Percentiles rank a stretch among this genome's conserved stretches.
Evolutionary conservation across 2,797 vertebrate genomes (phyloP).

Genomic region (Loriculus beryllinus): DNA sequence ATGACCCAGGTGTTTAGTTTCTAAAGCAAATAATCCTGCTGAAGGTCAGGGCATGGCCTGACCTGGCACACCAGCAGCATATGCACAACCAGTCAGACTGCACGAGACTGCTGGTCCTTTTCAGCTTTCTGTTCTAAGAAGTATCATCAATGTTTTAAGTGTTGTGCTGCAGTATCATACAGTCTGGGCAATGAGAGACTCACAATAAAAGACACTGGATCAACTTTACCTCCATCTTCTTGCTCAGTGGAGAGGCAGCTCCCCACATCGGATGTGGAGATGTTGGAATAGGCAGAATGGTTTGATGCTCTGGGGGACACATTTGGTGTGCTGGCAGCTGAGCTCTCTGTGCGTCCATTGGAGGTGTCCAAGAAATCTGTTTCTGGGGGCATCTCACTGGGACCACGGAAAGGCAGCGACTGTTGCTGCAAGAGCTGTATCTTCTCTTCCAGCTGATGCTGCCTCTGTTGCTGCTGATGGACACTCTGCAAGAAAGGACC

Average conservation of each 20-base stretch:
- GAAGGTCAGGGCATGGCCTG: neutral
- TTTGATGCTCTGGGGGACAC: conserved; percentile 90
- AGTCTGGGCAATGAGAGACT: neutral
- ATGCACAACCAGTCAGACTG: neutral
- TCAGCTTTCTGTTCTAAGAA: neutral
- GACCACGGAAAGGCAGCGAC: conserved; percentile 81
- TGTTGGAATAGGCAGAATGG: conserved; percentile 83
- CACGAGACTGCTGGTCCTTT: neutral
- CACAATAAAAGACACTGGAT: neutral
- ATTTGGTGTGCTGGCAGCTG: conserved; percentile 88
- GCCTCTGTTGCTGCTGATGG: conserved; percentile 91
- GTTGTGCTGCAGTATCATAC: neutral
- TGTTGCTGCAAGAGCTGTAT: conserved; percentile 90
- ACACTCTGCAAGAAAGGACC: conserved; percentile 78
- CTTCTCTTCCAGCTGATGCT: conserved; percentile 93
- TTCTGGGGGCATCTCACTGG: conserved; percentile 75
- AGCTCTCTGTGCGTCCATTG: conserved; percentile 82
- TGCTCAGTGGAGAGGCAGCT: conserved; percentile 82
- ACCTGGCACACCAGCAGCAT: neutral
- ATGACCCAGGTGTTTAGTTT: neutral
- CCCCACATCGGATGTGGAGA: conserved; percentile 84
- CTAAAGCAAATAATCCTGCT: neutral
- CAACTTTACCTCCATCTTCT: conserved; percentile 83
- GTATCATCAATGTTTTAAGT: neutral
- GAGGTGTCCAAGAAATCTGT: conserved; percentile 81